These are phyloP conservation scores for Ceyx cyanopectus DNA, from an alignment of 2,113 vertebrate genomes.

Conservation along the genomic window DNA sequence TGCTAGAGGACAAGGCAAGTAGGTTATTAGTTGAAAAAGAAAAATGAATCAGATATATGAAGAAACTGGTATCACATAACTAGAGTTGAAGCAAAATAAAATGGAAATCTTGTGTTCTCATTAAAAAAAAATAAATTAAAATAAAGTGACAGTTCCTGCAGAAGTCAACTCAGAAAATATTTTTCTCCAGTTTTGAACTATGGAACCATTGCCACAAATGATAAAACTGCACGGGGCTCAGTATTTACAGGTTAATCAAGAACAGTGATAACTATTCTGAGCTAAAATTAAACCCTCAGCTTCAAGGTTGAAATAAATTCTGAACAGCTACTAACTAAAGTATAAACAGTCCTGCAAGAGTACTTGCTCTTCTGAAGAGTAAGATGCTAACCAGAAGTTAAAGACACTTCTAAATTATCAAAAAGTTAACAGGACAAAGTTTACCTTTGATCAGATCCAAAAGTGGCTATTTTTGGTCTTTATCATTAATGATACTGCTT, in stretches of 20 bases:
- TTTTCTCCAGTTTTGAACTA: background rate
- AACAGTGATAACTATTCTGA: background rate
- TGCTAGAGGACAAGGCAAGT: background rate
- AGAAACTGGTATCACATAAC: background rate
- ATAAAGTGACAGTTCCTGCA: background rate
- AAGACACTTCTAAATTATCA: background rate
- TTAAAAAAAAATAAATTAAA: background rate
- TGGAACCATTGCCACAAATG: background rate
- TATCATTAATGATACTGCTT: background rate
- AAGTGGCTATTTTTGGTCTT: background rate
- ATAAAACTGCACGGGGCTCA: background rate
- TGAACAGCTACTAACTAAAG: background rate
- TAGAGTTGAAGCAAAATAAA: background rate
- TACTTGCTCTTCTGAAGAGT: background rate
- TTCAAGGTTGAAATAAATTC: background rate
- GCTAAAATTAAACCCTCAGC: background rate
- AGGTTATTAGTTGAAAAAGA: background rate
- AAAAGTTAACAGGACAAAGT: background rate
- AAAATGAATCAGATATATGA: background rate
- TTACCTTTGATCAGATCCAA: background rate
- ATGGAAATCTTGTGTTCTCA: background rate
- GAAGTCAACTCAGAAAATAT: background rate
- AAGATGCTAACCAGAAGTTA: background rate
- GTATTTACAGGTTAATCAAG: background rate
- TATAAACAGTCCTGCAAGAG: background rate